These are phyloP conservation scores for Polydrusus pterygomalis DNA, from an alignment of 2,888 invertebrate genomes.

Conservation along the genomic window DNA sequence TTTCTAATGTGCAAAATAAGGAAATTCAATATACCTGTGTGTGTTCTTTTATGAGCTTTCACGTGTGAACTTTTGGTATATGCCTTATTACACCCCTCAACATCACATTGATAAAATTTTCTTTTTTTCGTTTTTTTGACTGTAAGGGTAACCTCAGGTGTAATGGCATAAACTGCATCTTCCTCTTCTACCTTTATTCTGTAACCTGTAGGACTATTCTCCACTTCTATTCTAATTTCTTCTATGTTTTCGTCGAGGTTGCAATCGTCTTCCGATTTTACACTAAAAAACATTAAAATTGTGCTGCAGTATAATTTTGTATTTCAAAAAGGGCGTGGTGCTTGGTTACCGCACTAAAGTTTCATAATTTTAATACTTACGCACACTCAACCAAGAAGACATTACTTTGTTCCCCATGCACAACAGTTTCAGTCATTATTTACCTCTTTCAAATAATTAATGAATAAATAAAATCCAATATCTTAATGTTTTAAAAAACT, in stretches of 20 bases:
- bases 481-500: neutral
- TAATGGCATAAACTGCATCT: slow-evolving; percentile 39
- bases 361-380: slow-evolving; percentile 37
- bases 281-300: slow-evolving; percentile 9
- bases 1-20: neutral
- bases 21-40: slow-evolving; percentile 40
- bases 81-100: slow-evolving; percentile 44
- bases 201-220: slow-evolving; percentile 18
- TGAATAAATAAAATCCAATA: neutral
- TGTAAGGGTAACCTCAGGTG: slow-evolving; percentile 50
- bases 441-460: slow-evolving; percentile 1
- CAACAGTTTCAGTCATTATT: slow-evolving; percentile 31
- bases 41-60: slow-evolving; percentile 51
- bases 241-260: slow-evolving; percentile 35
- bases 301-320: neutral
- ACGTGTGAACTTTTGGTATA: slow-evolving; percentile 54
- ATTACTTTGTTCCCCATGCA: slow-evolving; percentile 16
- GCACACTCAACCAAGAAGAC: slow-evolving; percentile 44
- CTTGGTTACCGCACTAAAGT: neutral
- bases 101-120: slow-evolving; percentile 46
- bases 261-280: slow-evolving; percentile 35
- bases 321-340: slow-evolving; percentile 46
- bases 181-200: slow-evolving; percentile 21
- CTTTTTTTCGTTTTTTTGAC: slow-evolving; percentile 44
- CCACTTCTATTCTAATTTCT: slow-evolving; percentile 23